Evolutionary conservation across 2,888 invertebrate species (phyloP), one percentile per base, ranked within the genome.

Genomic region (Argyresthia albistria): DNA sequence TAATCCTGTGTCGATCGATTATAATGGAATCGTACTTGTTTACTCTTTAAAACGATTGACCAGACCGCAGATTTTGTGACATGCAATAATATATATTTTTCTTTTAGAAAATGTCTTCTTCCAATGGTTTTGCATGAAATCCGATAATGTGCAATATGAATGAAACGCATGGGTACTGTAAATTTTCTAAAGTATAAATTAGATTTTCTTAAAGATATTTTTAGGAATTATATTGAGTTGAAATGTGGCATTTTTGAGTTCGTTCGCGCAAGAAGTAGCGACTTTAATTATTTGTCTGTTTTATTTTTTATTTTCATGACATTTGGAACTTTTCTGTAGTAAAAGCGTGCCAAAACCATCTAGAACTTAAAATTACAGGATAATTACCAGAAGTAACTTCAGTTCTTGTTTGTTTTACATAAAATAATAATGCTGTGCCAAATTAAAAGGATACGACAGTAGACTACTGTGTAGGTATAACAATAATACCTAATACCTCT

Each of bases 101-200:
- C 55, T 46, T 55, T 50, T 65, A 58, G 57, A 73, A 35, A 50
- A 56, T 35, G 11, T 50, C 51, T 36, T 51, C 61, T 67, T 67
- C 65, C 70, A 66, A 68, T 68, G 75, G 80, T 80, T 79, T 76
- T 81, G 80, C 81, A 83, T 83, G 72, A 73, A 68, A 68, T 66
- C 60, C 57, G 59, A 72, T 64, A 67, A 68, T 76, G 84, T 86
- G 83, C 84, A 84, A 86, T 84, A 82, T 49, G 36, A 48, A 60
- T 71, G 68, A 71, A 66, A 59, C 62, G 65, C 68, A 69, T 75
- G 77, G 73, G 73, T 80, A 80, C 72, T 77, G 67, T 80, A 69
- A 48, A 65, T 65, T 60, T 64, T 58, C 59, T 60, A 76, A 71
- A 71, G 73, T 67, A 54, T 73, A 70, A 71, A 71, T 73, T 73